phyloP scores from a whole-genome alignment of 1,140 invertebrate genomes.

The Drosophila fuyamai region DNA sequence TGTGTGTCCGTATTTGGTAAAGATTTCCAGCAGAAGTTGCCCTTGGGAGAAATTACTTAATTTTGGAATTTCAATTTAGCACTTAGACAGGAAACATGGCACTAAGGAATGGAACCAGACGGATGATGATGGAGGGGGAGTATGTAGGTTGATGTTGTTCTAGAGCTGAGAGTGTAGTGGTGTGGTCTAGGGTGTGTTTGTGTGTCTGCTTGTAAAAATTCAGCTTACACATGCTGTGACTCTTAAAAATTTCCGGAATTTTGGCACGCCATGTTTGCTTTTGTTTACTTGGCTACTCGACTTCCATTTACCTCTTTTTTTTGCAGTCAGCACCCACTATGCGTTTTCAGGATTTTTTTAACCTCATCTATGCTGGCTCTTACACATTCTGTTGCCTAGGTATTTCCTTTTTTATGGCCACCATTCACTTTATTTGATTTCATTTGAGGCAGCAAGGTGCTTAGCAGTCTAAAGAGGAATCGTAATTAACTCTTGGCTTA shows the following conservation, averaged over 20 bases:
- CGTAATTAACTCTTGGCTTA: slow-evolving; percentile 65
- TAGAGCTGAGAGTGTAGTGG: background rate
- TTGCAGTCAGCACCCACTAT: background rate
- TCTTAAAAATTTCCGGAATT: slow-evolving; percentile 81
- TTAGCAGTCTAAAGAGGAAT: slow-evolving; percentile 59
- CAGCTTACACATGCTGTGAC: slow-evolving; percentile 81
- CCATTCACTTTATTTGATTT: slow-evolving; percentile 38
- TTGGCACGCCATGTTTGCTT: slow-evolving; percentile 77
- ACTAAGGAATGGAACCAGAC: slow-evolving; percentile 3
- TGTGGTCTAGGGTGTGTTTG: slow-evolving; percentile 7
- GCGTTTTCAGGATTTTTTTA: slow-evolving; percentile 13
- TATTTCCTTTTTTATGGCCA: slow-evolving; percentile 18
- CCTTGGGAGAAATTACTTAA: slow-evolving; percentile 79
- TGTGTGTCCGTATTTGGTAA: slow-evolving; percentile 21
- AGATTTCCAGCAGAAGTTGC: slow-evolving; percentile 54
- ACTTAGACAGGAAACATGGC: slow-evolving; percentile 64
- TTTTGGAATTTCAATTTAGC: slow-evolving; percentile 84
- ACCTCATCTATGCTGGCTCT: slow-evolving; percentile 11
- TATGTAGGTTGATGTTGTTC: background rate
- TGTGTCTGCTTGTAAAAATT: slow-evolving; percentile 58
- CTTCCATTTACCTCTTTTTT: slow-evolving; percentile 6
- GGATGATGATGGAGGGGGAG: no score
- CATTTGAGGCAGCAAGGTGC: slow-evolving; percentile 33
- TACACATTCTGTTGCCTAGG: slow-evolving; percentile 7
- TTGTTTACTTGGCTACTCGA: slow-evolving; percentile 67